Conservation (phyloP, 2,888 invertebrate genomes). For the Alcis repandata region DNA sequence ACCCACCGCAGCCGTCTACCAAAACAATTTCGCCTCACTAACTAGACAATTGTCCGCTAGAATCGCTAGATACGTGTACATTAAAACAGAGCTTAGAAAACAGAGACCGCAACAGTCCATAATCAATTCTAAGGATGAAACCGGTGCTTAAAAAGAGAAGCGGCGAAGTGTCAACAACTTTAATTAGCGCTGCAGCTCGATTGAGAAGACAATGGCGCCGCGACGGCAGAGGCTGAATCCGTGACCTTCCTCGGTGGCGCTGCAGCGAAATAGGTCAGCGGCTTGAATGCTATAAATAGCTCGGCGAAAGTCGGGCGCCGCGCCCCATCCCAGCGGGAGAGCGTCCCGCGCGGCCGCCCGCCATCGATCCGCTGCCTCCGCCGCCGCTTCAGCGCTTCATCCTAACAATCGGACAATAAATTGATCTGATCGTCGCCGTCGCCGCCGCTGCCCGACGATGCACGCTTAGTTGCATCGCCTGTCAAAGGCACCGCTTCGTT, state of each 20-base stretch:
- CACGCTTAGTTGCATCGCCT: slow-evolving; percentile 30
- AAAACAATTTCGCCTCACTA: slow-evolving; percentile 37
- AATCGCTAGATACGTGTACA: slow-evolving; percentile 1
- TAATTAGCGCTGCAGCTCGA: slow-evolving; percentile 84
- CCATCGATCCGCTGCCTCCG: slow-evolving; percentile 57
- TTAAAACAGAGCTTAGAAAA: slow-evolving; percentile 24
- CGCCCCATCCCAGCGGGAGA: slow-evolving; percentile 74
- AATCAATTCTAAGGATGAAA: slow-evolving; percentile 59
- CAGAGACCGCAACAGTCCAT: slow-evolving; percentile 31
- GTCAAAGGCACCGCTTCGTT: slow-evolving; percentile 21
- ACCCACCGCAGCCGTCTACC: slow-evolving; percentile 4
- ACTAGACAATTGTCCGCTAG: slow-evolving; percentile 23
- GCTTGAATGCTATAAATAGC: slow-evolving; percentile 86
- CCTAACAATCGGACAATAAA: slow-evolving; percentile 43
- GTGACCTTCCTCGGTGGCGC: slow-evolving; percentile 84
- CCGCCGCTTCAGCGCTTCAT: slow-evolving; percentile 36
- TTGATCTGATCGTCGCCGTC: slow-evolving; percentile 36
- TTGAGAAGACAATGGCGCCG: slow-evolving; percentile 83
- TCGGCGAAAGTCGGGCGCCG: slow-evolving; percentile 84
- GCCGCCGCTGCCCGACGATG: slow-evolving; percentile 18
- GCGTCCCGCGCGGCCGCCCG: slow-evolving; percentile 62
- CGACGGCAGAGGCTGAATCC: slow-evolving; percentile 81
- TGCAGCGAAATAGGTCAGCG: slow-evolving; percentile 86
- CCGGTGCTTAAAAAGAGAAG: slow-evolving; percentile 62
- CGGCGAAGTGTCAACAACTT: slow-evolving; percentile 81